Conservation (phyloP, 1,140 invertebrate genomes). For the Zaprionus inermis region DNA sequence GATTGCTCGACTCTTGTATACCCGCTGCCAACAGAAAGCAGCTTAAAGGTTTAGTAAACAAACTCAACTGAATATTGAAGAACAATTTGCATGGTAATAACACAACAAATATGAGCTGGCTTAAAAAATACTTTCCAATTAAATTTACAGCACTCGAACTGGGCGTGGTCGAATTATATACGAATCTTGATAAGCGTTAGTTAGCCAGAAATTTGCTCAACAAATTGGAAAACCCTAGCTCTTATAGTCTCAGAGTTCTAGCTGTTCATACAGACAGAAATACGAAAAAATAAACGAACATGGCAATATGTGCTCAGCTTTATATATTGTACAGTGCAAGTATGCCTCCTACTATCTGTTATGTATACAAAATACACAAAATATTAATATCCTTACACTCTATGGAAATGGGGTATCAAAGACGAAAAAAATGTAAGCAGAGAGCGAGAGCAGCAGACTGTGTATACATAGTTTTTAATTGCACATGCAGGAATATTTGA, state of each 20-base stretch:
- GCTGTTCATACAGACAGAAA: neutral
- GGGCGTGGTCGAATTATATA: neutral
- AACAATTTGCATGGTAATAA: too few species aligned
- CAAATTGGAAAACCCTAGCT: neutral
- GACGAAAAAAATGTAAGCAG: neutral
- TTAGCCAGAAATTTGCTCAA: neutral
- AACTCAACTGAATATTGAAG: too few species aligned
- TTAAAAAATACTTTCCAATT: too few species aligned
- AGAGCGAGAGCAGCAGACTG: neutral
- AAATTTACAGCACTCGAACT: neutral
- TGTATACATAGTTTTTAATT: conserved; percentile 24
- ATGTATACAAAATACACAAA: too few species aligned
- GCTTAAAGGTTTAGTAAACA: too few species aligned
- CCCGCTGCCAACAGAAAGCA: too few species aligned
- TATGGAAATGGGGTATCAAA: neutral
- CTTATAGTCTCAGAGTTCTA: neutral
- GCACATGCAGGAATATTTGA: neutral
- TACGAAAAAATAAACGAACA: too few species aligned
- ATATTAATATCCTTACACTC: neutral
- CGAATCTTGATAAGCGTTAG: too few species aligned
- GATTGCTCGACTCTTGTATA: neutral
- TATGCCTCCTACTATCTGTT: too few species aligned
- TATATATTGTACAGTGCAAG: too few species aligned
- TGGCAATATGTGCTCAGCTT: too few species aligned
- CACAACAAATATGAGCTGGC: too few species aligned